A percentile compares a stretch with the other conserved stretches of the same genome.
phyloP scores from a whole-genome alignment of 1,140 invertebrate genomes.

The Saccostrea echinata region DNA sequence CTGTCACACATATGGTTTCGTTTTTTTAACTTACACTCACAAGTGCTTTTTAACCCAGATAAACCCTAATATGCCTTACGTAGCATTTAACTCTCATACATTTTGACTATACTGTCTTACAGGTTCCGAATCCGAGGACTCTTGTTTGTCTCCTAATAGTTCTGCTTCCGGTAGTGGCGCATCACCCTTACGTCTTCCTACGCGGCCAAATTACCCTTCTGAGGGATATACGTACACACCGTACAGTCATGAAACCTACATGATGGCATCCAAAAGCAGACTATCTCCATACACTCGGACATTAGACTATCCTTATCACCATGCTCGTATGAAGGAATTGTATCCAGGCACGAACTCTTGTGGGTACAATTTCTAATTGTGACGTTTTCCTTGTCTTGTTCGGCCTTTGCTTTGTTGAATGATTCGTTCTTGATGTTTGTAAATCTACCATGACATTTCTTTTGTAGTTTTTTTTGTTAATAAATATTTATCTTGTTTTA shows the following conservation, averaged over 20 bases:
- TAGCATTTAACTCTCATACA: too few species aligned
- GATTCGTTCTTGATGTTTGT: neutral
- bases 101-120: too few species aligned
- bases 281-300: conserved; percentile 62
- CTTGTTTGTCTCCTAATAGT: conserved; percentile 51
- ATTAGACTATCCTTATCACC: conserved; percentile 64
- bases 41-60: too few species aligned
- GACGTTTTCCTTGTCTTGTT: neutral
- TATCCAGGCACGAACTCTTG: conserved; percentile 59
- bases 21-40: too few species aligned
- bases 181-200: conserved; percentile 60
- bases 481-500: conserved; percentile 40
- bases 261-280: conserved; percentile 63
- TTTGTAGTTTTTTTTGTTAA: conserved; percentile 32
- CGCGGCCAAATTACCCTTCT: conserved; percentile 54
- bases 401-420: neutral
- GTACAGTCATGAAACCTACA: conserved; percentile 66
- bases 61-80: too few species aligned
- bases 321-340: conserved; percentile 64
- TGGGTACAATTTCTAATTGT: conserved; percentile 63
- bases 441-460: conserved; percentile 26
- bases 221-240: conserved; percentile 62
- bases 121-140: conserved; percentile 62
- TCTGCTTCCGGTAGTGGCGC: conserved; percentile 51
- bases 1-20: too few species aligned